These are phyloP conservation scores for Calyptomena viridis DNA, from an alignment of 2,113 vertebrate species.

Conservation along the genomic window DNA sequence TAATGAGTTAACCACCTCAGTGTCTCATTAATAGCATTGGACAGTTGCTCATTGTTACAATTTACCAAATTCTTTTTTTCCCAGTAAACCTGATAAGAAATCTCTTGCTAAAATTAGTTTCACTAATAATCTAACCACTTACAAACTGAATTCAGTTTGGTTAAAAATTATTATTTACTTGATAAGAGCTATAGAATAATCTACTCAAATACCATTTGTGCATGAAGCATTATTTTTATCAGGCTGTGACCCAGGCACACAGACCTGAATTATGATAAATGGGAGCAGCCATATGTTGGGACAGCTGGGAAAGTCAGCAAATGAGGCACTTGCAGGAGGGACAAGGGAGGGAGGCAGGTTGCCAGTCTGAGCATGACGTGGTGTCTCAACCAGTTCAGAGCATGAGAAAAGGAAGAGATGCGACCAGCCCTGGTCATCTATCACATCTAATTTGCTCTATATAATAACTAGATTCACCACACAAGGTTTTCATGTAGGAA, in stretches of 20 bases:
- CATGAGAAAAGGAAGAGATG: not conserved
- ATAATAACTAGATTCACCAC: not conserved
- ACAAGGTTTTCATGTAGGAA: not conserved
- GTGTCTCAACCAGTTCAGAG: not conserved
- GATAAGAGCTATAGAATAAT: not conserved
- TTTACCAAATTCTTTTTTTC: not conserved
- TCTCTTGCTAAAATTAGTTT: not conserved
- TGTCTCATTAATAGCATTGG: not conserved
- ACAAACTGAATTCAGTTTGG: not conserved
- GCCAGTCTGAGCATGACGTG: not conserved
- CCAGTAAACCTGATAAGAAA: not conserved
- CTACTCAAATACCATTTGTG: not conserved
- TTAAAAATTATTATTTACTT: not conserved
- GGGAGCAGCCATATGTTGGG: not conserved
- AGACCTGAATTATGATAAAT: not conserved
- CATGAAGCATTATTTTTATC: not conserved
- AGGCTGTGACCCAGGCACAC: not conserved
- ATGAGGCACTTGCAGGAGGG: not conserved
- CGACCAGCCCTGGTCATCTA: not conserved
- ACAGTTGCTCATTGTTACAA: not conserved
- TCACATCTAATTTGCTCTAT: not conserved
- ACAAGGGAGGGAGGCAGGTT: not conserved
- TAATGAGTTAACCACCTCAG: not conserved
- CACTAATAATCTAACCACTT: not conserved
- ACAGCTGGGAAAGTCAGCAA: not conserved